Evolutionary conservation across 2,797 vertebrate species (phyloP), one percentile per base, ranked within the genome.

Genomic region (Myotis daubentonii): DNA sequence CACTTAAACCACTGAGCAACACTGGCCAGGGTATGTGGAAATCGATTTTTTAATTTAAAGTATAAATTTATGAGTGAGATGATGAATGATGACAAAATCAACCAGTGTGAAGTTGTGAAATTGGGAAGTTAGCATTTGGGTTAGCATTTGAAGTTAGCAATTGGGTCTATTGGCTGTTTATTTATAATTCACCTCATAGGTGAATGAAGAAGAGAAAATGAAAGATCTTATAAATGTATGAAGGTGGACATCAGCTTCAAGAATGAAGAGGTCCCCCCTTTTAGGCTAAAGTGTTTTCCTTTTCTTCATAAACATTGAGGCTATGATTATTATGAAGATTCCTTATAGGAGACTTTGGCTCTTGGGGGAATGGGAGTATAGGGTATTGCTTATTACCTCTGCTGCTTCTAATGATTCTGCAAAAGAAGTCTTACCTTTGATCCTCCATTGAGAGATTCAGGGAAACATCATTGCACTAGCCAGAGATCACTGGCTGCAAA

Each of bases 201-300:
- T 93, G n/a, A 92, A 19, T 70, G 41, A n/a, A 36, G 16, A 90
- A 93, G 78, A 95, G 68, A 95, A 92, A 94, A 93, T 70, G 28
- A 95, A 93, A 88, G 25, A 44, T 22, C 12, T 71, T 93, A 51
- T 38, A 91, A 65, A 22, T 79, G 3, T 53, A 15, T 75, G 38
- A 90, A 33, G 66, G 47, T 76, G 51, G 62, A 66, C 17, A 81
- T 94, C 12, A 87, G 20, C 36, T 71, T 95, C 38, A n/a, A 85
- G 51, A 95, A 85, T 85, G 13, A 71, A 57, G 33, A 47, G 15
- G 16, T 81, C 6, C 1, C 6, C 1, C 16, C 6, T 94, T 81
- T 66, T 82, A 44, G 33, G 41, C 53, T 83, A 22, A 65, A 89
- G 28, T 79, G 10, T 74, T 89, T 84, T 82, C 38, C 93, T 94